These are phyloP conservation scores for Ammodytes marinus DNA, from an alignment of 2,113 vertebrate species.

Conservation along the genomic window DNA sequence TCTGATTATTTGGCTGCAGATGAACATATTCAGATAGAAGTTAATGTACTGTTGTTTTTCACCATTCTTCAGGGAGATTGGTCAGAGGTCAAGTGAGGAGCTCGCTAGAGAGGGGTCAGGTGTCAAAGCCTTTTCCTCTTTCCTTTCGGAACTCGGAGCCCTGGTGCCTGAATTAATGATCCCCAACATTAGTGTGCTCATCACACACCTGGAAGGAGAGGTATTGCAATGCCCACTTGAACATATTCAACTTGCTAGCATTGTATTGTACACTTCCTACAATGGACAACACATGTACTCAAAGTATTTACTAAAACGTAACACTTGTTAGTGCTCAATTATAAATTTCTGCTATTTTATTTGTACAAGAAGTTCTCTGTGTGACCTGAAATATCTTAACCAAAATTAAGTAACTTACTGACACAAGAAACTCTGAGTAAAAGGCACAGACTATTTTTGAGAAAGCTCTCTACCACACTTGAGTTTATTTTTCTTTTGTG, in stretches of 20 bases:
- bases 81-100: constrained; percentile 92
- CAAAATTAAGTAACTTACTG: neutral
- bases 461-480: neutral
- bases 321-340: neutral
- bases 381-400: too few species aligned
- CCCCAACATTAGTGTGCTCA: constrained; percentile 92
- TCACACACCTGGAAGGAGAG: constrained; percentile 94
- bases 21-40: neutral
- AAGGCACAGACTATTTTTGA: neutral
- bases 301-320: neutral
- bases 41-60: neutral
- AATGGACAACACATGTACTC: neutral
- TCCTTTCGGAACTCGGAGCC: constrained; percentile 90
- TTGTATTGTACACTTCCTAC: neutral
- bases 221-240: constrained; percentile 71
- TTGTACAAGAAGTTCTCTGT: neutral
- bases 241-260: neutral
- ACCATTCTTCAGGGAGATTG: constrained; percentile 89
- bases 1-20: neutral
- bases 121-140: constrained; percentile 89
- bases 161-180: constrained; percentile 88
- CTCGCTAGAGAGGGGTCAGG: constrained; percentile 88
- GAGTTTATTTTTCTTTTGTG: neutral
- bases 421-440: neutral
- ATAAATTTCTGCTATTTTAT: neutral